phyloP scores from a whole-genome alignment of 2,888 invertebrate species.

The Leptogaster cylindrica region DNA sequence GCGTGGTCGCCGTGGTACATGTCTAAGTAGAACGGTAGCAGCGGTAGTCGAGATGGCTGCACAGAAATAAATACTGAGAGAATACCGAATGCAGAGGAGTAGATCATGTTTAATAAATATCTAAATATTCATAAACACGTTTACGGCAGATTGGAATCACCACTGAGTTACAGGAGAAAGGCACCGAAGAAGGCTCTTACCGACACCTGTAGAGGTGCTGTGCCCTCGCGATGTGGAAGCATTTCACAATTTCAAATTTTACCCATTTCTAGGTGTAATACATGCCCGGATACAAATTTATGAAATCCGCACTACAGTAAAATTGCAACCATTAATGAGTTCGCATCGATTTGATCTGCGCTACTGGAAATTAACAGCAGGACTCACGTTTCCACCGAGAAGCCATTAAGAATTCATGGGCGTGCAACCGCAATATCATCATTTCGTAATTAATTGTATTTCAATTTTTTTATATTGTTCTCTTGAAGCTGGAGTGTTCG shows the following conservation, averaged over 20 bases:
- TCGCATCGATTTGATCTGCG: no score
- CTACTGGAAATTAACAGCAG: no score
- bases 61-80: not conserved
- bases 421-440: no score
- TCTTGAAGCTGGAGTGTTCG: no score
- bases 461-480: no score
- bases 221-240: not conserved
- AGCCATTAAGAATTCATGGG: no score
- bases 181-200: not conserved
- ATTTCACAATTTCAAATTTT: slow-evolving; percentile 1
- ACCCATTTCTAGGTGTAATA: not conserved
- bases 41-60: not conserved
- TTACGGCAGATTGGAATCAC: slow-evolving; percentile 7
- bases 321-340: no score
- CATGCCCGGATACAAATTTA: slow-evolving; percentile 1
- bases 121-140: slow-evolving; percentile 24
- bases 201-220: not conserved
- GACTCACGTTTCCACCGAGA: no score
- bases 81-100: slow-evolving; percentile 15
- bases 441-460: no score
- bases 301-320: no score
- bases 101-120: slow-evolving; percentile 21
- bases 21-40: slow-evolving; percentile 8
- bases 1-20: not conserved
- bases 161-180: slow-evolving; percentile 8